phyloP scores from a whole-genome alignment of 2,888 invertebrate species.

The Syritta pipiens region DNA sequence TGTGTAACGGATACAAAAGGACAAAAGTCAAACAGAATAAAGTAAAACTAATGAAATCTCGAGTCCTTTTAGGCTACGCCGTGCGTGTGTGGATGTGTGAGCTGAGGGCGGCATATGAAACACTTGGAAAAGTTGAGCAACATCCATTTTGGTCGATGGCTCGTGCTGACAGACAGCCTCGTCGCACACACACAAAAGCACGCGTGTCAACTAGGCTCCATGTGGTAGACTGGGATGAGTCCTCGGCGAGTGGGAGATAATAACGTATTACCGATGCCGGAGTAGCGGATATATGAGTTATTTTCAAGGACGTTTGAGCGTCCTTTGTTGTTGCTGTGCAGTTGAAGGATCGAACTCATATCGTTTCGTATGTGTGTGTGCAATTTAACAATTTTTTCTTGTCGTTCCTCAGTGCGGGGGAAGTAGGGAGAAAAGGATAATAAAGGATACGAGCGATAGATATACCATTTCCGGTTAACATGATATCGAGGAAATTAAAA shows the following conservation, averaged over 20 bases:
- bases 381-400: not conserved
- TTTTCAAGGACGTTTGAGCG: slow-evolving; percentile 16
- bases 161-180: not conserved
- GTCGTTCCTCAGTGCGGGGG: not conserved
- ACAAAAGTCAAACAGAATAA: slow-evolving; percentile 33
- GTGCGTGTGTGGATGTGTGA: not conserved
- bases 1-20: not conserved
- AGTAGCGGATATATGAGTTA: slow-evolving; percentile 22
- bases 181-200: not conserved
- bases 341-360: not conserved
- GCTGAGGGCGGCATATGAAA: slow-evolving; percentile 3
- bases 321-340: not conserved
- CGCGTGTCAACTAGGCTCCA: slow-evolving; percentile 1
- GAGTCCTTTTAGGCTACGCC: not conserved
- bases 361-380: not conserved
- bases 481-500: slow-evolving; percentile 41
- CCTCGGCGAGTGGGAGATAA: slow-evolving; percentile 7
- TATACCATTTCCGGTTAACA: slow-evolving; percentile 36
- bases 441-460: slow-evolving; percentile 17
- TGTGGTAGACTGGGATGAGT: not conserved
- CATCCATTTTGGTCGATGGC: slow-evolving; percentile 16
- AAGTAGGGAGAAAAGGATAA: not conserved
- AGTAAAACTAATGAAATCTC: slow-evolving; percentile 23
- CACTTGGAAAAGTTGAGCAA: slow-evolving; percentile 19
- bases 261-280: slow-evolving; percentile 15